Percentiles rank a stretch among this genome's conserved stretches.
Evolutionary conservation across 35 echinoderm and acorn worm genomes (phyloP).

Genomic region (Nesometra sesokonis): DNA sequence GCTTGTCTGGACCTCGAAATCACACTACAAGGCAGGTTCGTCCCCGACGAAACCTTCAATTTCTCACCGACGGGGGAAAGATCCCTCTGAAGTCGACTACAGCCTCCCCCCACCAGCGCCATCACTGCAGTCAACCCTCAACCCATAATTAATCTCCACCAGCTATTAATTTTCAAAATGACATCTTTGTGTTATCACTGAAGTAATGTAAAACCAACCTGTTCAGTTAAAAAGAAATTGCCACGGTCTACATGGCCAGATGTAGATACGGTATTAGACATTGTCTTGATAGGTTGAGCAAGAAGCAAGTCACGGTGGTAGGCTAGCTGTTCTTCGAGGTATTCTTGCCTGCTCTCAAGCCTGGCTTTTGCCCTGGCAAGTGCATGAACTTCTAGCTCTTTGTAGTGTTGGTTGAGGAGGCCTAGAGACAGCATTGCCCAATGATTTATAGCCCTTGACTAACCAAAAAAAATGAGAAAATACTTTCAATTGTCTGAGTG

Average conservation of each 20-base stretch:
- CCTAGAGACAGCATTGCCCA: constrained; percentile 87
- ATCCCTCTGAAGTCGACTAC: too few relatives aligned
- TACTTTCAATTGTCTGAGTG: background rate
- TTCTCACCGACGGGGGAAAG: too few relatives aligned
- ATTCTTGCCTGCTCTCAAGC: constrained; percentile 57
- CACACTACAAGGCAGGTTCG: too few relatives aligned
- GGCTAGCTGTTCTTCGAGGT: constrained; percentile 56
- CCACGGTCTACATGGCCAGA: background rate
- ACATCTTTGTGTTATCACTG: too few relatives aligned
- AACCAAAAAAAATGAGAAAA: background rate
- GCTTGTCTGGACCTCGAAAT: too few relatives aligned
- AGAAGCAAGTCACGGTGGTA: constrained; percentile 43
- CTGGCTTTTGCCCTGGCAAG: constrained; percentile 51
- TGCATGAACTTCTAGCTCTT: constrained; percentile 50
- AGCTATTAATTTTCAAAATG: too few relatives aligned
- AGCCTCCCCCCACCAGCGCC: too few relatives aligned
- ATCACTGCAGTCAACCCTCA: too few relatives aligned
- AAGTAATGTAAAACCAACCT: too few relatives aligned
- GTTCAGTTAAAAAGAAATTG: background rate
- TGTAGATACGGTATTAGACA: background rate
- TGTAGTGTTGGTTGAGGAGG: constrained; percentile 69
- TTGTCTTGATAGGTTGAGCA: too few relatives aligned
- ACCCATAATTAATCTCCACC: too few relatives aligned
- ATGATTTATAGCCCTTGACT: constrained; percentile 50
- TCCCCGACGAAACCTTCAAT: too few relatives aligned